phyloP scores from a whole-genome alignment of 2,888 invertebrate species.

The Stenoptilia bipunctidactyla region DNA sequence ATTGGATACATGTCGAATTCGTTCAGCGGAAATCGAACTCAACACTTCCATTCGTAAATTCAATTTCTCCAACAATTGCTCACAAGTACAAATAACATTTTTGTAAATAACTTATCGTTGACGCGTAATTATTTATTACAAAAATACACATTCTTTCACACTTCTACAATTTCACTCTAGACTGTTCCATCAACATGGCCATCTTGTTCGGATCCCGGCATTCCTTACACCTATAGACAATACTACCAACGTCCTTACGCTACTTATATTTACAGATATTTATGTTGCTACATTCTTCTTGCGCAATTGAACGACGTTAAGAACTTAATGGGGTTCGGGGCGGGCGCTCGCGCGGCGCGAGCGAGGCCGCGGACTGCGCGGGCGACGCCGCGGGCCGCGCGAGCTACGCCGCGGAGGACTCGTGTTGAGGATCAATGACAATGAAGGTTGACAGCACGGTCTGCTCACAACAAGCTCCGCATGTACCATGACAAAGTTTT shows the following conservation, averaged over 20 bases:
- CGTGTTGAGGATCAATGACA: neutral
- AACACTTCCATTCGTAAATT: too few relatives aligned
- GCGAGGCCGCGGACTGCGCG: too few relatives aligned
- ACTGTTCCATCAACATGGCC: slow-evolving; percentile 26
- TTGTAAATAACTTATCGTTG: slow-evolving; percentile 39
- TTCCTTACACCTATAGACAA: slow-evolving; percentile 42
- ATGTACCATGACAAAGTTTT: too few relatives aligned
- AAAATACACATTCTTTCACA: slow-evolving; percentile 58
- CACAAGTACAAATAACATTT: slow-evolving; percentile 52
- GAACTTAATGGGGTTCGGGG: neutral
- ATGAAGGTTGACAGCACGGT: neutral
- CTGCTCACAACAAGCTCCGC: too few relatives aligned
- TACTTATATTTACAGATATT: slow-evolving; percentile 49
- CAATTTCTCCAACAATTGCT: slow-evolving; percentile 33
- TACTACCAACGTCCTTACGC: slow-evolving; percentile 50
- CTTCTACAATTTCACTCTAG: slow-evolving; percentile 25
- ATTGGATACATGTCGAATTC: slow-evolving; percentile 39
- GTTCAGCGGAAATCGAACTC: slow-evolving; percentile 41
- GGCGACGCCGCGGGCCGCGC: too few relatives aligned
- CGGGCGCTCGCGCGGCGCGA: too few relatives aligned
- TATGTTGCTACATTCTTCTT: slow-evolving; percentile 59
- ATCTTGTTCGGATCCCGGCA: slow-evolving; percentile 44
- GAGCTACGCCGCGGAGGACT: too few relatives aligned
- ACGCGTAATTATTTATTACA: slow-evolving; percentile 48
- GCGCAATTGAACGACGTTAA: slow-evolving; percentile 14